A percentile compares a stretch with the other conserved stretches of the same genome.
These are phyloP conservation scores for Corydoras maculifer DNA, from an alignment of 2,113 vertebrate genomes.

Conservation along the genomic window DNA sequence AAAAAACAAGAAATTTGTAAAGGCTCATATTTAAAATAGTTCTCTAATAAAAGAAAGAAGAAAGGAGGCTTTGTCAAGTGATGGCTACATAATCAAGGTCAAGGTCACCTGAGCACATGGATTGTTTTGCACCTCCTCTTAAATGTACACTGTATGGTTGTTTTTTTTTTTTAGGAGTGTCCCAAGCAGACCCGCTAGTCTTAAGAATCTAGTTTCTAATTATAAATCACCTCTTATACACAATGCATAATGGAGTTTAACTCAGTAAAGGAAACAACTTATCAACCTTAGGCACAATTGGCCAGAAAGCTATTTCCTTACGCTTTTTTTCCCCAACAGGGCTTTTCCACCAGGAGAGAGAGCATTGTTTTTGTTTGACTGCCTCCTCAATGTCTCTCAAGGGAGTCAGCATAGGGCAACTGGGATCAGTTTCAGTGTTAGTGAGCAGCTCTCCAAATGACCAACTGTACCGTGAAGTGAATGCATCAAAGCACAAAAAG, in stretches of 20 bases:
- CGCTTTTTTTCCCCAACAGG: conserved; percentile 16
- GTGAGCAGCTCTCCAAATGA: conserved; percentile 1
- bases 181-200: conserved; percentile 19
- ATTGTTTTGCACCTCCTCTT: conserved; percentile 41
- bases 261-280: conserved; percentile 61
- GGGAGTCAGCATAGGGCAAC: conserved; percentile 14
- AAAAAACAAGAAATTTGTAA: too few species aligned
- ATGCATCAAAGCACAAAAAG: conserved; percentile 1
- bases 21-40: too few species aligned
- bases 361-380: conserved; percentile 33
- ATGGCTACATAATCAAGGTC: background rate
- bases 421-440: conserved; percentile 27
- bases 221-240: conserved; percentile 54
- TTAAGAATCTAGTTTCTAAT: conserved; percentile 60
- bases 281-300: conserved; percentile 56
- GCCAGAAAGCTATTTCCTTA: conserved; percentile 52
- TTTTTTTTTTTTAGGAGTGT: conserved; percentile 10
- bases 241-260: conserved; percentile 55
- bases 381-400: conserved; percentile 2
- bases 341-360: conserved; percentile 15
- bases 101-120: conserved; percentile 41
- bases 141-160: conserved; percentile 13
- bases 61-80: too few species aligned
- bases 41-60: too few species aligned
- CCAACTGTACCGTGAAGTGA: background rate